phyloP scores from a whole-genome alignment of 2,113 vertebrate genomes.

The Semnornis frantzii region DNA sequence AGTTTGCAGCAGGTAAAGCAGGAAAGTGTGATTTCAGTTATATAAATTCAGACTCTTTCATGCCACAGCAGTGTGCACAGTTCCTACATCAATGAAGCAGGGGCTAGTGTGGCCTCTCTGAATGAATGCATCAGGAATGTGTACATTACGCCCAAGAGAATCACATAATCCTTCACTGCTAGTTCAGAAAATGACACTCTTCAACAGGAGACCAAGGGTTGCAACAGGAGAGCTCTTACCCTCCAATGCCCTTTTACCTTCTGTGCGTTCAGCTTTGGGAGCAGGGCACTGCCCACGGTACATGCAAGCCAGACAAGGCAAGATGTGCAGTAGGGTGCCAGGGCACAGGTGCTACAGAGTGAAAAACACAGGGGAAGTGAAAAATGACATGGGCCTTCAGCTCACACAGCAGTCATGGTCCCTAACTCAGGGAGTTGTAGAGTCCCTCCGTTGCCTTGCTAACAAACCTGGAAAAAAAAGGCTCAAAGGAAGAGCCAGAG shows the following conservation, averaged over 20 bases:
- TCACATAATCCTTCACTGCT: not conserved
- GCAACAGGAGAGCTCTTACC: not conserved
- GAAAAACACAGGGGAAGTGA: not conserved
- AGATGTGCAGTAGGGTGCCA: accelerated
- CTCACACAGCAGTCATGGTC: not conserved
- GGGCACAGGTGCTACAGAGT: not conserved
- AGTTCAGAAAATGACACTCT: not conserved
- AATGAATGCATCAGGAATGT: not conserved
- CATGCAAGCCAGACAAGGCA: not conserved
- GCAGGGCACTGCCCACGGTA: not conserved
- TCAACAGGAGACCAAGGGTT: not conserved
- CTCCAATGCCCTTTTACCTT: accelerated
- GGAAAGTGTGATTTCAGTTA: not conserved
- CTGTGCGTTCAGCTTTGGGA: too few species aligned
- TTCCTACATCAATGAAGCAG: not conserved
- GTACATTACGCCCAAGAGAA: not conserved
- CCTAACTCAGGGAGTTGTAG: too few species aligned
- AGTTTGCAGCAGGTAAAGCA: not conserved
- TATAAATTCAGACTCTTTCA: not conserved
- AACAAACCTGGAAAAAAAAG: not conserved
- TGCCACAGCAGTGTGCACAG: not conserved
- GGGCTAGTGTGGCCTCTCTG: not conserved
- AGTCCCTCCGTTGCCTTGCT: not conserved
- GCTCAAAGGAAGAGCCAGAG: not conserved
- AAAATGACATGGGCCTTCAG: not conserved